These are phyloP conservation scores for Phrynosoma blainvillii DNA, from an alignment of 2,113 vertebrate genomes.

Conservation along the genomic window DNA sequence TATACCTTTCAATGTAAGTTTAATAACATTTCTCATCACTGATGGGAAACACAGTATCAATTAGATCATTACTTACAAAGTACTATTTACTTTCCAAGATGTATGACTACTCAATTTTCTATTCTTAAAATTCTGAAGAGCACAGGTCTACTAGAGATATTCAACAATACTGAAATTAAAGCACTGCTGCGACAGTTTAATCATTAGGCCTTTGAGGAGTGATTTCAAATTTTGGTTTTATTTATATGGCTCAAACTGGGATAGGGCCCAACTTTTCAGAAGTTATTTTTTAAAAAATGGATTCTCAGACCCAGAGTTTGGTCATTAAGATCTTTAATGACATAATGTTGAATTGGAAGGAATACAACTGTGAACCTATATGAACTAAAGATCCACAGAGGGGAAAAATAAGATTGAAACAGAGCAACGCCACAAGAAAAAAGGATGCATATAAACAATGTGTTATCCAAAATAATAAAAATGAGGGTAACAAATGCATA, in stretches of 20 bases:
- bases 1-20: not conserved
- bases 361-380: not conserved
- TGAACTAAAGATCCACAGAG: not conserved
- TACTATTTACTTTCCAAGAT: not conserved
- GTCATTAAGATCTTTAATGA: not conserved
- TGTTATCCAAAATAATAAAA: conserved; percentile 23
- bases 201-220: not conserved
- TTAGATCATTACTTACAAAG: not conserved
- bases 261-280: not conserved
- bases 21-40: not conserved
- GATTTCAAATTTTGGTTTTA: not conserved
- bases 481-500: conserved; percentile 44
- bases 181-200: not conserved
- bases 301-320: not conserved
- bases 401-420: not conserved
- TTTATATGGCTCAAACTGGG: not conserved
- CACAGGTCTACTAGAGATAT: not conserved
- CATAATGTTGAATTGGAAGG: not conserved
- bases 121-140: not conserved
- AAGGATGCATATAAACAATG: conserved; percentile 39
- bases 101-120: not conserved
- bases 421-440: conserved; percentile 43
- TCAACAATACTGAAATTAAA: not conserved
- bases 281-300: not conserved
- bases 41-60: not conserved